phyloP scores from a whole-genome alignment of 2,113 vertebrate species.

The mouse (Mus musculus) region GRCm39 chr16:4570001-4570500 shows the following conservation, averaged over 20 bases:
- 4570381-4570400: neutral
- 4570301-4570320: neutral
- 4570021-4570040: neutral
- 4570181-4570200: neutral
- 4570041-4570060: neutral
- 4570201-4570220: neutral
- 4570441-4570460: too few species aligned
- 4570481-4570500: too few species aligned
- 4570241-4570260: neutral
- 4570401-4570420: slow-evolving; percentile 13
- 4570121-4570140: neutral
- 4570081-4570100: neutral
- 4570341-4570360: neutral
- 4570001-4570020: neutral
- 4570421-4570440: neutral
- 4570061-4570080: neutral
- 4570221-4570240: neutral
- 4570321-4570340: neutral
- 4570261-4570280: neutral
- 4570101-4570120: neutral
- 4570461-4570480: too few species aligned
- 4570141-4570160: neutral
- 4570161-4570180: neutral
- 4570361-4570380: neutral
- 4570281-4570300: neutral